phyloP scores from a whole-genome alignment of 2,113 vertebrate genomes.

The Pomatorhinus ruficollis region DNA sequence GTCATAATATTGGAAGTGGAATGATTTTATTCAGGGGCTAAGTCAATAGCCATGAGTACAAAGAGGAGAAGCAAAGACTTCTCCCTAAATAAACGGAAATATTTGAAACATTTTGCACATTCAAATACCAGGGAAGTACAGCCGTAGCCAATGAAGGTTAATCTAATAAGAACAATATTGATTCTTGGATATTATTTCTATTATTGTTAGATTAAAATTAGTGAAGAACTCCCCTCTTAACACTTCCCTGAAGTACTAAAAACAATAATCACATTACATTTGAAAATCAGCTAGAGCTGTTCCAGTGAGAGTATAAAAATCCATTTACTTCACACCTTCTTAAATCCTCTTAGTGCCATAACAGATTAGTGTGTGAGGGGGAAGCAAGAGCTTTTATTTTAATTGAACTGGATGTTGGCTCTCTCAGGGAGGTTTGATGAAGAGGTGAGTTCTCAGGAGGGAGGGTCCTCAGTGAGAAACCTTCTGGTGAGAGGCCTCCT shows the following conservation, averaged over 20 bases:
- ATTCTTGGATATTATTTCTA: slow-evolving; percentile 31
- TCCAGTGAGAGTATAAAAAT: slow-evolving; percentile 7
- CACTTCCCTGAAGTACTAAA: not conserved
- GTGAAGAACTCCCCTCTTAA: not conserved
- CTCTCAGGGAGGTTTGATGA: not conserved
- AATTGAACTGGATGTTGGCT: not conserved
- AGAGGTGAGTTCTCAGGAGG: not conserved
- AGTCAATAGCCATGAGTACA: not conserved
- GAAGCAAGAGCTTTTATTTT: not conserved
- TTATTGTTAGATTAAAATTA: slow-evolving; percentile 13
- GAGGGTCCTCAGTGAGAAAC: not conserved
- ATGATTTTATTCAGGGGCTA: not conserved
- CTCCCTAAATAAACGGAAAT: not conserved
- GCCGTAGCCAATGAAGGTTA: not conserved
- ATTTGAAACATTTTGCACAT: not conserved
- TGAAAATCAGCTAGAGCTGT: not conserved
- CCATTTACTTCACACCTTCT: slow-evolving; percentile 8
- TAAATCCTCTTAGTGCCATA: slow-evolving; percentile 19
- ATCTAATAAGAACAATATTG: slow-evolving; percentile 10
- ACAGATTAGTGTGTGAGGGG: not conserved
- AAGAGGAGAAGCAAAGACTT: not conserved
- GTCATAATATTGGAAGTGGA: not conserved
- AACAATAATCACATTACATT: not conserved
- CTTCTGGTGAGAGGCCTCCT: not conserved
- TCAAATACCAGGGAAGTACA: not conserved